A percentile compares a stretch with the other conserved stretches of the same genome.
Evolutionary conservation across 1,140 invertebrate species (phyloP).

Genomic region (Olivierus martensii): DNA sequence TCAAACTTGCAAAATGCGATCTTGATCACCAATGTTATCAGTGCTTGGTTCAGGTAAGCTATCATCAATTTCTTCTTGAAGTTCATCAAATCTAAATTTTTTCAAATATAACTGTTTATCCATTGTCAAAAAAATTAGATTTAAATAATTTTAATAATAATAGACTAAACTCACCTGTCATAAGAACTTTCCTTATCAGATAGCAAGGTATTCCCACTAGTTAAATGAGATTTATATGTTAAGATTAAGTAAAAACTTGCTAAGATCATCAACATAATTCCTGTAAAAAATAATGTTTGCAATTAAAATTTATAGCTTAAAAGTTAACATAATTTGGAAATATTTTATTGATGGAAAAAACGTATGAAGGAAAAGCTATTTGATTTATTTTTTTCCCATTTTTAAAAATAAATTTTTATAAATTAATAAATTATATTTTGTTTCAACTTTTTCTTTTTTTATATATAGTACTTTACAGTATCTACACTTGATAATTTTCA

Average conservation of each 20-base stretch:
- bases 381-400: no score
- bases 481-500: no score
- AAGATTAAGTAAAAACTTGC: conserved; percentile 12
- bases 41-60: conserved; percentile 8
- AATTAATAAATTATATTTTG: no score
- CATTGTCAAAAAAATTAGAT: no score
- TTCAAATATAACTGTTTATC: background rate
- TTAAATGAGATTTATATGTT: conserved; percentile 10
- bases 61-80: conserved; percentile 18
- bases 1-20: conserved; percentile 9
- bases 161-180: conserved; percentile 10
- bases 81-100: conserved; percentile 12
- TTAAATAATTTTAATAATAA: background rate
- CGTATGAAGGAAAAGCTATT: no score
- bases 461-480: no score
- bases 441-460: no score
- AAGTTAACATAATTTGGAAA: no score
- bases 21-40: conserved; percentile 14
- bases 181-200: conserved; percentile 16
- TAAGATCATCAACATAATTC: conserved; percentile 10
- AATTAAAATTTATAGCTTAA: no score
- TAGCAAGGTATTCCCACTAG: conserved; percentile 5
- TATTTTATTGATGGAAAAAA: no score
- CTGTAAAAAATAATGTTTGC: background rate
- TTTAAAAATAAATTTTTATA: no score